Evolutionary conservation across 2,888 invertebrate genomes (phyloP).

Genomic region (Hypercompe scribonia): DNA sequence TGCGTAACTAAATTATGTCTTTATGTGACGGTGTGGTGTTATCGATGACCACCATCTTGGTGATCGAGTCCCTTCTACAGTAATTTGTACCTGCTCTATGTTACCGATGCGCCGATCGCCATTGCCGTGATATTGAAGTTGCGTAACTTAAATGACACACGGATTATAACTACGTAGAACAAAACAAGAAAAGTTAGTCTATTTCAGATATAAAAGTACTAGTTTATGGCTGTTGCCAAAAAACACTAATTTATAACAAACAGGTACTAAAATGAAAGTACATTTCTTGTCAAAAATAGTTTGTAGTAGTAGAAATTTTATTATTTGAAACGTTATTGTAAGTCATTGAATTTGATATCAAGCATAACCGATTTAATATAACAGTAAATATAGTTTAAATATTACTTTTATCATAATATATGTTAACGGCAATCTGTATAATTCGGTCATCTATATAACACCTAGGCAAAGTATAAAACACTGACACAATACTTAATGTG

Average conservation of each 20-base stretch:
- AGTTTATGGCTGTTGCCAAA: neutral
- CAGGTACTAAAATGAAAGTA: neutral
- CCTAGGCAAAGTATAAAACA: too few species aligned
- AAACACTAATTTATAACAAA: neutral
- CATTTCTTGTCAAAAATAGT: neutral
- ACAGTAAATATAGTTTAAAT: too few species aligned
- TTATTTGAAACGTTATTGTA: neutral
- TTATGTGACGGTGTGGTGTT: conserved; percentile 77
- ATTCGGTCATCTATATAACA: too few species aligned
- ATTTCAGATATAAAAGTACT: neutral
- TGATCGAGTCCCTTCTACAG: conserved; percentile 74
- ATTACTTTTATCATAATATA: too few species aligned
- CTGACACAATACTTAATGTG: too few species aligned
- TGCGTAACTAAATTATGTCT: conserved; percentile 84
- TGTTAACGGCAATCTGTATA: too few species aligned
- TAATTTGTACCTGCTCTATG: conserved; percentile 83
- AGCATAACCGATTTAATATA: neutral
- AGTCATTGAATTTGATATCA: neutral
- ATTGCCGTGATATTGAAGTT: conserved; percentile 52
- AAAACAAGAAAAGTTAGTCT: conserved; percentile 3
- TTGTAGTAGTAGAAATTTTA: neutral
- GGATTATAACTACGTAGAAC: conserved; percentile 9
- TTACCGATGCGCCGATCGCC: conserved; percentile 69
- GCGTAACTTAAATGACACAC: conserved; percentile 34
- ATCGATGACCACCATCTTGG: conserved; percentile 79